Base-by-base conservation (phyloP, 2,797 vertebrate species). In the Eulemur rubriventer region DNA sequence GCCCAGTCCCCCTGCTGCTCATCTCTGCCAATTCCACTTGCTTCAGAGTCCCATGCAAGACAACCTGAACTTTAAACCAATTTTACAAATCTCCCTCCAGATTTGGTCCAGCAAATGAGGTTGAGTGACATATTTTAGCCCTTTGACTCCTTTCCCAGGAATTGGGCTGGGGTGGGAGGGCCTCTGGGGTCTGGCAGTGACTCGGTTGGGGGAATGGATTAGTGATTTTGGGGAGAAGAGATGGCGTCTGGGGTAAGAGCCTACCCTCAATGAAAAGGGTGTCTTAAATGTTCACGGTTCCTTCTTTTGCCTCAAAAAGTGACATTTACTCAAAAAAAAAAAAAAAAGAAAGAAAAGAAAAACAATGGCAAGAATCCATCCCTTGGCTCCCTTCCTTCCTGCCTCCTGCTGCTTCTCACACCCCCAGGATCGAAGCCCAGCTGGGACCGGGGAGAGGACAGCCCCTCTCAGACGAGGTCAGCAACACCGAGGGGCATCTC, bases 401-500 rank as follows among this genome's bases (percentile, higher is more conserved):
- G 22, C 89, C 89, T 94, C 80, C 86, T 95, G 78, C 35, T n/a
- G 12, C 89, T 92, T 87, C 81, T 80, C 80, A 83, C 85, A 67
- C 38, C 67, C 55, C 41, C 46, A 73, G 76, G 50, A 33, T 6
- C 11, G 41, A 63, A 50, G 35, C 88, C 93, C 52, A 86, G 82
- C 76, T 41, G n/a, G 38, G 63, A 55, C 75, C 6, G 75, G 78
- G 52, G 0, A 91, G 96, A 73, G 89, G 28, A 59, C 59, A 93
- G 95, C 83, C 24, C 43, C 95, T 41, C 50, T 97, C 98, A 99
- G 98, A 99, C 99, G 59, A 99, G 98, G 97, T 99, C 99, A 0
- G 99, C 99, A 97, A 99, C 99, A 48, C 99, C 99, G 98, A 99
- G 99, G 46, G 99, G 99, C 99, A 99, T 99, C 98, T 99, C 99